Conservation (phyloP, 2,113 vertebrate species). For the Chauna torquata region DNA sequence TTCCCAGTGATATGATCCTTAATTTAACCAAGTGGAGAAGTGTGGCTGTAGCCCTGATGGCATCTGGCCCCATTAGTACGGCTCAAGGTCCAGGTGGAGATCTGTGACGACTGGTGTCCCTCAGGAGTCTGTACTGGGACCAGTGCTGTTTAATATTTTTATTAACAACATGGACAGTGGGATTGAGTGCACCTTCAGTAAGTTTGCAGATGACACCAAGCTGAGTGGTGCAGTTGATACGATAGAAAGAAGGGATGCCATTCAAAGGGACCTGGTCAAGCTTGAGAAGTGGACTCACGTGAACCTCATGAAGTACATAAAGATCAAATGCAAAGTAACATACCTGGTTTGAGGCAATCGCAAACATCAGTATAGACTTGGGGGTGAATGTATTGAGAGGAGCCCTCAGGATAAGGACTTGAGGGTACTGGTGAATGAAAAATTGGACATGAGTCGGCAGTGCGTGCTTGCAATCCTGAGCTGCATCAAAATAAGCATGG, state of each 20-base stretch:
- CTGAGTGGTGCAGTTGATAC: too few relatives aligned
- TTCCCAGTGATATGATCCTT: not conserved
- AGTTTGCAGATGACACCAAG: not conserved
- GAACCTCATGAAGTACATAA: not conserved
- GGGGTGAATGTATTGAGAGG: not conserved
- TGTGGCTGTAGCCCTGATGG: not conserved
- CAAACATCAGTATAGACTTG: not conserved
- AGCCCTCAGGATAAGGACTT: not conserved
- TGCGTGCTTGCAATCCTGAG: not conserved
- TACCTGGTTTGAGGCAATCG: not conserved
- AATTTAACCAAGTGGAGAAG: not conserved
- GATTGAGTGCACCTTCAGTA: not conserved
- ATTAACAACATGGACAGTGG: not conserved
- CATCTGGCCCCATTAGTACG: not conserved
- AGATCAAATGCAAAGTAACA: not conserved
- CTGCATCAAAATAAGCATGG: too few relatives aligned
- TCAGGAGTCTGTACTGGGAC: not conserved
- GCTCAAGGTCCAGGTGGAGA: not conserved
- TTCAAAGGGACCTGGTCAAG: not conserved
- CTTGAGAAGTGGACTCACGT: not conserved
- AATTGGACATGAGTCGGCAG: not conserved
- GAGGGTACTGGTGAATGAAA: not conserved
- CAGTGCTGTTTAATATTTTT: not conserved
- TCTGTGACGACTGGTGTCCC: not conserved
- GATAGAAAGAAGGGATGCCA: not conserved